Conservation (phyloP, 1,140 invertebrate genomes). For the Eubasilissa regina region DNA sequence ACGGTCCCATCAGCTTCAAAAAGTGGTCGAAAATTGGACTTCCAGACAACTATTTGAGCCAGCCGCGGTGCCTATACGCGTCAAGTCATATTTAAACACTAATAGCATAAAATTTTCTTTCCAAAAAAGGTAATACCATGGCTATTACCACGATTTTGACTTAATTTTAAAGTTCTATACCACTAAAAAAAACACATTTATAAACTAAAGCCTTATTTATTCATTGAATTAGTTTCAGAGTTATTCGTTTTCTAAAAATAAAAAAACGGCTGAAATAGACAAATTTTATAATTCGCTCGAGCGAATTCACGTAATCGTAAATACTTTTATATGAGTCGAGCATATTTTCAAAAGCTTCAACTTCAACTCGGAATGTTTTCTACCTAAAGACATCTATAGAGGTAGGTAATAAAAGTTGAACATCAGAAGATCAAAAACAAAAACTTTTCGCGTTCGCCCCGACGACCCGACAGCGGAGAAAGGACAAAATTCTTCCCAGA, state of each 20-base stretch:
- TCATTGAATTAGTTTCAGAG: no score
- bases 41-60: no score
- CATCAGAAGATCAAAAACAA: slow-evolving; percentile 35
- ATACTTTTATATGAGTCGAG: slow-evolving; percentile 6
- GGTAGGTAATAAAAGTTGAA: slow-evolving; percentile 28
- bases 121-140: no score
- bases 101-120: neutral
- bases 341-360: slow-evolving; percentile 13
- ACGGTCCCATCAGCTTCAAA: no score
- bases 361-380: slow-evolving; percentile 27
- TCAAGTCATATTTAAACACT: no score
- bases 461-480: neutral
- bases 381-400: slow-evolving; percentile 12
- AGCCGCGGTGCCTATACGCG: no score
- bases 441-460: slow-evolving; percentile 7
- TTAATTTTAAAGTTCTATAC: no score
- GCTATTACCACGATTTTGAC: no score
- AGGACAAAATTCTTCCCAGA: slow-evolving; percentile 7
- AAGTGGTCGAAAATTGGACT: no score
- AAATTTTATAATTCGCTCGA: neutral
- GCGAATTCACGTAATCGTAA: neutral
- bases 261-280: neutral
- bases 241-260: neutral
- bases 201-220: no score
- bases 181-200: no score